Evolutionary conservation across 2,113 vertebrate genomes (phyloP).

Genomic region (Myotis brandtii): DNA sequence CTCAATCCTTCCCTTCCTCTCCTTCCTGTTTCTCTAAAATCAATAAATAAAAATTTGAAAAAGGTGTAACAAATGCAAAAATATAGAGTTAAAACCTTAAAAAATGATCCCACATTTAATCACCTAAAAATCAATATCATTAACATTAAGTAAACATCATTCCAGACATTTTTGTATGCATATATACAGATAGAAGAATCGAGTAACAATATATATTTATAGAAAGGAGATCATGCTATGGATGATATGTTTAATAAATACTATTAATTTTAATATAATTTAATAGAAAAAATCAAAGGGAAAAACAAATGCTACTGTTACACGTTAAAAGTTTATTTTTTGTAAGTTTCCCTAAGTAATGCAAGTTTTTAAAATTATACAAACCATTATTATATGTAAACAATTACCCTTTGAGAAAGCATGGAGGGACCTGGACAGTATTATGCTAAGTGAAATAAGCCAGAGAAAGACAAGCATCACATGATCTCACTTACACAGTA

Average conservation of each 20-base stretch:
- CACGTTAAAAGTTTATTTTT: constrained; percentile 24
- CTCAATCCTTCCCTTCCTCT: no score
- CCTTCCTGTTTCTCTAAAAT: neutral
- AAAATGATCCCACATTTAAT: neutral
- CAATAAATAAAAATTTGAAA: neutral
- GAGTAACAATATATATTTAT: neutral
- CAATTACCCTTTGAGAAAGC: neutral
- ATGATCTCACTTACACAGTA: no score
- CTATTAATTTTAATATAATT: constrained; percentile 45
- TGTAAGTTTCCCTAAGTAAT: neutral
- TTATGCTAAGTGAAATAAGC: no score
- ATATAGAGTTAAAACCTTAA: neutral
- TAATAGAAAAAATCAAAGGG: constrained; percentile 5
- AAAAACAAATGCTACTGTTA: constrained; percentile 10
- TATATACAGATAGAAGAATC: neutral
- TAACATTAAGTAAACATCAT: constrained; percentile 28
- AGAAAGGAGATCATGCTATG: neutral
- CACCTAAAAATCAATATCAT: constrained; percentile 16
- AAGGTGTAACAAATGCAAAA: neutral
- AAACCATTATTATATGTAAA: constrained; percentile 39
- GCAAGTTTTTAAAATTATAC: neutral
- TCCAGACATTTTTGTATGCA: neutral
- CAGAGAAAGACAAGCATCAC: no score
- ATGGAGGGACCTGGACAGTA: no score
- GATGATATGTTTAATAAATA: neutral